Evolutionary conservation across 1,140 invertebrate genomes (phyloP).

Genomic region (Neodiprion lecontei): DNA sequence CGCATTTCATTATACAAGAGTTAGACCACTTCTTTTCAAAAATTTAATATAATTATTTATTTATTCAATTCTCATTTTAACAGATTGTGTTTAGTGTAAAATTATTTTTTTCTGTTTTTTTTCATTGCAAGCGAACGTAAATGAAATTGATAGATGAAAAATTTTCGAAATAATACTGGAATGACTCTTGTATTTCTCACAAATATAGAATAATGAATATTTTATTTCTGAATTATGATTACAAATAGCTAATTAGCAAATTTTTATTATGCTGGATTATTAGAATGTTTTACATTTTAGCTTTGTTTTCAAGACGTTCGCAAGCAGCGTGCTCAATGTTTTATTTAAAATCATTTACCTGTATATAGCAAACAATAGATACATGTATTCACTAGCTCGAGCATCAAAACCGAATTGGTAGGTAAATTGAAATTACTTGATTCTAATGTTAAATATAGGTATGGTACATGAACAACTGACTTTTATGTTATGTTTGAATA

Average conservation of each 20-base stretch:
- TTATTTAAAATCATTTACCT: no score
- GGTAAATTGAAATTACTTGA: no score
- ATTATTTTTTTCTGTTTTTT: not conserved
- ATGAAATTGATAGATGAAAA: no score
- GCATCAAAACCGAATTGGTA: no score
- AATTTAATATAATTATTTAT: not conserved
- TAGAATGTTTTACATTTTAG: not conserved
- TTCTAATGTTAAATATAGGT: no score
- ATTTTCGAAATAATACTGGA: no score
- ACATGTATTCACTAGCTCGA: no score
- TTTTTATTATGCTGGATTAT: not conserved
- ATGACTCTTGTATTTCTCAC: not conserved
- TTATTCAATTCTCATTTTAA: not conserved
- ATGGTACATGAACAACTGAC: no score
- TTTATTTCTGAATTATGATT: not conserved
- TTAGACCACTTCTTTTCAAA: not conserved
- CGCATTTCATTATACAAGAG: not conserved
- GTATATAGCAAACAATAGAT: no score
- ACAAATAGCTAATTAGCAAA: not conserved
- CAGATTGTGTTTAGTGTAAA: not conserved
- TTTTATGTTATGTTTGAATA: no score
- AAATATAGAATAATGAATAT: not conserved
- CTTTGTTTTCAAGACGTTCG: conserved; percentile 1
- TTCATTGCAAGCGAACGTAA: no score
- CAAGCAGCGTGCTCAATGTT: not conserved